Evolutionary conservation across 2,797 vertebrate genomes (phyloP).

Genomic region (Pipistrellus nathusii): DNA sequence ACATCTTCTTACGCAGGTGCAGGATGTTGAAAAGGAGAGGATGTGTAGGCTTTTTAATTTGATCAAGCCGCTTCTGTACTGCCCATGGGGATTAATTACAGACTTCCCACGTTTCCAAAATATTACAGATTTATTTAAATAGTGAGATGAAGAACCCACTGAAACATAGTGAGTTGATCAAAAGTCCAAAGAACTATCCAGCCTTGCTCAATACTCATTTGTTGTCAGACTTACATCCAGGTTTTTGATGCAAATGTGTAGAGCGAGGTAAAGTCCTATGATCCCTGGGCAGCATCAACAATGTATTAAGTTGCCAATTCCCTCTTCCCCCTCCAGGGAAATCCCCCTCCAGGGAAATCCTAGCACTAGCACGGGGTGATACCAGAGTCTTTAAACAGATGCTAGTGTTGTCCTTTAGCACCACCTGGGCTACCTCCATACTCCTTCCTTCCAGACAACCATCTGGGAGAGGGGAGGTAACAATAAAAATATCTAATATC

Average conservation of each 20-base stretch:
- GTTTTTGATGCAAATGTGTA: constrained; percentile 16
- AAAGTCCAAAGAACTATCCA: background rate
- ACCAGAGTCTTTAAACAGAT: background rate
- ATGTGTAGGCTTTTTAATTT: constrained; percentile 46
- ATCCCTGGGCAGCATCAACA: background rate
- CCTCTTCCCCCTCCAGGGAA: background rate
- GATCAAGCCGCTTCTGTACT: constrained; percentile 5
- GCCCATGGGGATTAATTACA: constrained; percentile 81
- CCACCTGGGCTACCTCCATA: background rate
- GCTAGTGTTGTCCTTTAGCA: background rate
- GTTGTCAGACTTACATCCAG: background rate
- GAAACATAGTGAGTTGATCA: constrained; percentile 46
- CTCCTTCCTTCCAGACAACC: background rate
- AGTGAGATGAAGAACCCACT: constrained; percentile 1
- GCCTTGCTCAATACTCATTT: background rate
- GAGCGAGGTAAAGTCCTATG: background rate
- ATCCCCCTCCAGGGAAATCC: background rate
- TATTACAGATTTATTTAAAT: constrained; percentile 79
- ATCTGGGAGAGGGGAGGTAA: too few relatives aligned
- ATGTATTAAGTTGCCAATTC: background rate
- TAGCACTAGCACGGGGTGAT: background rate
- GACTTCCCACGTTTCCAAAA: constrained; percentile 71
- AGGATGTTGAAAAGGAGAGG: constrained; percentile 6
- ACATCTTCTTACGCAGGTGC: background rate
- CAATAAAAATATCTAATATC: background rate